Evolutionary conservation across 1,140 invertebrate genomes (phyloP).

Genomic region (Drosophila ironensis): DNA sequence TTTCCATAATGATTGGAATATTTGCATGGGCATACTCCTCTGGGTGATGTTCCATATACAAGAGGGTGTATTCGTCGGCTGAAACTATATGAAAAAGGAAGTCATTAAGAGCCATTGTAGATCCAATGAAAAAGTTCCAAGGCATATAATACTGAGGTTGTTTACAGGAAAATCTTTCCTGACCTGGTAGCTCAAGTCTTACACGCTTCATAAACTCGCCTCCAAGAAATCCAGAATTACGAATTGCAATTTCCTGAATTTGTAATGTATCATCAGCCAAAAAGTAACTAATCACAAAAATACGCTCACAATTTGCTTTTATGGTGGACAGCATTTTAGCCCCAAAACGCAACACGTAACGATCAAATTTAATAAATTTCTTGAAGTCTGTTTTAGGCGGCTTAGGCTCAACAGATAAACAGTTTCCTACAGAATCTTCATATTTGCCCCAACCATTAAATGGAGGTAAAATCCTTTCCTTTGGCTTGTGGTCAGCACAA

Average conservation of each 20-base stretch:
- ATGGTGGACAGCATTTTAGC: slow-evolving; percentile 89
- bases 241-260: slow-evolving; percentile 88
- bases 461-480: slow-evolving; percentile 87
- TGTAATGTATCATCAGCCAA: slow-evolving; percentile 92
- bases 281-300: slow-evolving; percentile 92
- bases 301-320: slow-evolving; percentile 86
- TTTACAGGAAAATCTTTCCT: slow-evolving; percentile 86
- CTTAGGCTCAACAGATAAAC: slow-evolving; percentile 89
- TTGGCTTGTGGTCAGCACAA: slow-evolving; percentile 46
- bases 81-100: slow-evolving; percentile 89
- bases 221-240: slow-evolving; percentile 88
- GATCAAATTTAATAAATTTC: slow-evolving; percentile 91
- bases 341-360: slow-evolving; percentile 89
- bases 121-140: slow-evolving; percentile 91
- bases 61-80: slow-evolving; percentile 92
- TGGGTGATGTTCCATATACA: slow-evolving; percentile 92
- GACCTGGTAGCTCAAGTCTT: slow-evolving; percentile 88
- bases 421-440: slow-evolving; percentile 94
- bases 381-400: slow-evolving; percentile 89
- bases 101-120: slow-evolving; percentile 87
- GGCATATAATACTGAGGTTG: slow-evolving; percentile 89
- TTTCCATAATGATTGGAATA: slow-evolving; percentile 86
- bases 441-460: slow-evolving; percentile 94
- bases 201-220: slow-evolving; percentile 87
- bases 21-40: slow-evolving; percentile 89